These are phyloP conservation scores for Hephaestus fuliginosus DNA, from an alignment of 2,797 vertebrate genomes.

Conservation along the genomic window DNA sequence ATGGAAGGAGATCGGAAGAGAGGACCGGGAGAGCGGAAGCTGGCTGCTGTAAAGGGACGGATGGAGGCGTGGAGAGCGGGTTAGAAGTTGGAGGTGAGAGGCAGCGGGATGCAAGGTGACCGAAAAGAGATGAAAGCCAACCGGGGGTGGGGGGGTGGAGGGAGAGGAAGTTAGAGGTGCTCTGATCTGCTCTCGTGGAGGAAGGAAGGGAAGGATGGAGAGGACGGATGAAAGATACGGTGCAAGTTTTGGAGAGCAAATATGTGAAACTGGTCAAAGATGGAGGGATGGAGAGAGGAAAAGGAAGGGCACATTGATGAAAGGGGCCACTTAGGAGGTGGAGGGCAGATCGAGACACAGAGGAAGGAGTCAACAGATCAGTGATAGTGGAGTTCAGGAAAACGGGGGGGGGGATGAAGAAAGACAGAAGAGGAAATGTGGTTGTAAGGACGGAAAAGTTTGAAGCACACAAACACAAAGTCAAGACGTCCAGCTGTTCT, in stretches of 20 bases:
- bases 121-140: conserved; percentile 64
- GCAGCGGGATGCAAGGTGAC: conserved; percentile 65
- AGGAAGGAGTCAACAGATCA: not conserved
- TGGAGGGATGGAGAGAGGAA: conserved; percentile 31
- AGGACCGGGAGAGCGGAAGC: conserved; percentile 52
- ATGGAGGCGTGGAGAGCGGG: conserved; percentile 61
- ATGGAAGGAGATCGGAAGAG: conserved; percentile 25
- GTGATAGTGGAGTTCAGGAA: conserved; percentile 1
- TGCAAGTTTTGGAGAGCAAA: conserved; percentile 29
- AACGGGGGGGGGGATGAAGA: not conserved
- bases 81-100: conserved; percentile 73
- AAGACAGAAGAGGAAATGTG: not conserved
- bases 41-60: conserved; percentile 50
- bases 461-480: not conserved
- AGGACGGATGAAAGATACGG: conserved; percentile 25
- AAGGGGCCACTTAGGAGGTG: conserved; percentile 10
- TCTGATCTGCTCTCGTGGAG: conserved; percentile 39
- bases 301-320: not conserved
- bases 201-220: conserved; percentile 23
- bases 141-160: not conserved
- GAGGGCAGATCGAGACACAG: not conserved
- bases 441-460: not conserved
- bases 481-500: not conserved
- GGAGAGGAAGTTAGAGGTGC: conserved; percentile 49
- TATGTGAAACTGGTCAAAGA: conserved; percentile 34